Base-by-base conservation (phyloP, 2,797 vertebrate species). In the Myripristis murdjan region DNA sequence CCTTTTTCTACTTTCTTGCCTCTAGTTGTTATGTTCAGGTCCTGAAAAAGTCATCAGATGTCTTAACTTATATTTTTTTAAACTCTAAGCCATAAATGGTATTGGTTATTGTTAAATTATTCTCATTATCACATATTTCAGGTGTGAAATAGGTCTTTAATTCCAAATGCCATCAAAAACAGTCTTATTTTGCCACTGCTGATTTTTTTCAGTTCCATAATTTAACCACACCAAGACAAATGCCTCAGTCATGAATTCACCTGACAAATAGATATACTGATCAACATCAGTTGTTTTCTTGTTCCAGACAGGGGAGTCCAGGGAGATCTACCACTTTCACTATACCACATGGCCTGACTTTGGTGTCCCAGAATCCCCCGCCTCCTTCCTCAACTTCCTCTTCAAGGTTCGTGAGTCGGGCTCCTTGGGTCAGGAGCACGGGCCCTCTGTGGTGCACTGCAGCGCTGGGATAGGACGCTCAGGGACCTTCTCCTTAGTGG, bases 341-440 rank as follows among this genome's bases (percentile, higher is more conserved):
- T 99, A 99, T 92, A 99, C 98, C 67, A 97, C 97, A 0, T 99
- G 98, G 98, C 98, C 98, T 84, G 98, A 99, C 89, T 99, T 99
- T 23, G 98, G 97, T 71, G 97, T 99, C 59, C 98, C 98, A 6
- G 97, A 98, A 84, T 99, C 98, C 60, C 98, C 98, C 8, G 97
- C 96, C 82, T 97, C 97, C 58, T 99, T 99, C 93, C 96, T 99
- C 83, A 96, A 97, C 85, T 99, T 99, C 91, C 95, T 99, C 78
- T 96, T 98, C 85, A 96, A 97, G 92, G 97, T 99, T 41, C 95
- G 97, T 75, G 95, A 98, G 59, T 98, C 97, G n/a, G 95, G 96
- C 16, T 98, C 96, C 0, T 84, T 99, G 71, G 96, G 83, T 55
- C 77, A 95, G 0, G 94, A 97, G 1, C 93, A 98, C 0, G 97